These are phyloP conservation scores for Eristalis intricaria DNA, from an alignment of 2,888 invertebrate genomes.

Conservation along the genomic window DNA sequence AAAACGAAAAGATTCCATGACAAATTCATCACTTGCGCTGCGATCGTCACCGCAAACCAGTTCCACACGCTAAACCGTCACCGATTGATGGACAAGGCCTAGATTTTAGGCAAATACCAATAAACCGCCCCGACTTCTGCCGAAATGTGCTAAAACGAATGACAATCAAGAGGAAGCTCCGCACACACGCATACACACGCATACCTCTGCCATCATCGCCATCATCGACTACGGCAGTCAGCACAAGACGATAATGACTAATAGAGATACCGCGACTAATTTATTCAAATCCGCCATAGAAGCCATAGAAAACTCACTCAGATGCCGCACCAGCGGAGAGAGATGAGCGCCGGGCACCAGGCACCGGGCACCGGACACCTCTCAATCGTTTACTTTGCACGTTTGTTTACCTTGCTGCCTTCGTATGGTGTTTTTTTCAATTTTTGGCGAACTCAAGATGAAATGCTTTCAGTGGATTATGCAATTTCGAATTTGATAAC, in stretches of 20 bases:
- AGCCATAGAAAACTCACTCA: background rate
- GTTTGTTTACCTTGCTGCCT: background rate
- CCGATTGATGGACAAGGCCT: constrained; percentile 1
- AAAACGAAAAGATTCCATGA: background rate
- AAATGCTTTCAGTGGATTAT: constrained; percentile 14
- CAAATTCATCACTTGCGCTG: background rate
- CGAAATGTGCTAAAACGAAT: constrained; percentile 4
- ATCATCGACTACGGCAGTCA: background rate
- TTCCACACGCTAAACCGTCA: background rate
- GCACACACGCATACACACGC: constrained; percentile 1
- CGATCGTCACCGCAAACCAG: constrained; percentile 10
- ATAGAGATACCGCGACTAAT: constrained; percentile 19
- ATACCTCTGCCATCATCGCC: constrained; percentile 11
- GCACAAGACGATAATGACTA: constrained; percentile 18
- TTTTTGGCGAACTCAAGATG: constrained; percentile 2
- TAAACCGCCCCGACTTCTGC: background rate
- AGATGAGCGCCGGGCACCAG: background rate
- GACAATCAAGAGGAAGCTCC: constrained; percentile 9
- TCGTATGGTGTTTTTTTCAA: background rate
- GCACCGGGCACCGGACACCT: background rate
- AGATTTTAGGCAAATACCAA: constrained; percentile 15
- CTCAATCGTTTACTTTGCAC: background rate
- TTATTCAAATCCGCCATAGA: constrained; percentile 29
- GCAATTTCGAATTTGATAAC: constrained; percentile 30
- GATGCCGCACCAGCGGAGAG: background rate